These are phyloP conservation scores for Corythornis cristatus DNA, from an alignment of 2,113 vertebrate species.

Conservation along the genomic window DNA sequence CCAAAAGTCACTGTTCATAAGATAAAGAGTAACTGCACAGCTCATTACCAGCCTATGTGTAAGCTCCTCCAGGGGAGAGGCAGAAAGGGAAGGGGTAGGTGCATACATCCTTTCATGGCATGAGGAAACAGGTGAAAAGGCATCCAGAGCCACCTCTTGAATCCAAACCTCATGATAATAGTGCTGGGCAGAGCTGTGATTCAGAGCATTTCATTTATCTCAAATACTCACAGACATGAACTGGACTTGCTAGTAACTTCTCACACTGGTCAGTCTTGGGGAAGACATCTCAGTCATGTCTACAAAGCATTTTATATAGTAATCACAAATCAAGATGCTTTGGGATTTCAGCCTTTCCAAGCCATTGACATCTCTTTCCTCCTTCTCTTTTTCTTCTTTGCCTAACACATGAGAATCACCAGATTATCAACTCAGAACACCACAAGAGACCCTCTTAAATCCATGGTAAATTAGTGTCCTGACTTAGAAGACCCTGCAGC, in stretches of 20 bases:
- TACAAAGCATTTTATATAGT: neutral
- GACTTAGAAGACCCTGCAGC: slow-evolving; percentile 38
- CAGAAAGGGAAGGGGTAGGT: neutral
- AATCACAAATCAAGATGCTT: neutral
- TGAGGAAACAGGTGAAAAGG: neutral
- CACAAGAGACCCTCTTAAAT: slow-evolving; percentile 36
- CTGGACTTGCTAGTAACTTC: neutral
- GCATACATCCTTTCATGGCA: neutral
- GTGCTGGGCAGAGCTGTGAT: neutral
- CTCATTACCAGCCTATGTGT: neutral
- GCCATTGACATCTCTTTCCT: neutral
- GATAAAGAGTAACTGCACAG: neutral
- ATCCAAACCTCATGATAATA: rapidly evolving
- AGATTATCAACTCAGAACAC: slow-evolving; percentile 26
- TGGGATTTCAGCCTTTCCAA: slow-evolving; percentile 3
- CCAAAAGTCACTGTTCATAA: neutral
- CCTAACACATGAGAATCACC: neutral
- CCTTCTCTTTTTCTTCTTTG: neutral
- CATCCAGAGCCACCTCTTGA: neutral
- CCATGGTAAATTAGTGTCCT: neutral
- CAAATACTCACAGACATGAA: neutral
- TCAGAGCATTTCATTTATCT: neutral
- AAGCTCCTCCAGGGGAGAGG: neutral
- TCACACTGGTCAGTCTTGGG: neutral
- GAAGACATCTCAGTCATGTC: neutral